Evolutionary conservation across 2,113 vertebrate species (phyloP).

Genomic region (Corythoichthys intestinalis): DNA sequence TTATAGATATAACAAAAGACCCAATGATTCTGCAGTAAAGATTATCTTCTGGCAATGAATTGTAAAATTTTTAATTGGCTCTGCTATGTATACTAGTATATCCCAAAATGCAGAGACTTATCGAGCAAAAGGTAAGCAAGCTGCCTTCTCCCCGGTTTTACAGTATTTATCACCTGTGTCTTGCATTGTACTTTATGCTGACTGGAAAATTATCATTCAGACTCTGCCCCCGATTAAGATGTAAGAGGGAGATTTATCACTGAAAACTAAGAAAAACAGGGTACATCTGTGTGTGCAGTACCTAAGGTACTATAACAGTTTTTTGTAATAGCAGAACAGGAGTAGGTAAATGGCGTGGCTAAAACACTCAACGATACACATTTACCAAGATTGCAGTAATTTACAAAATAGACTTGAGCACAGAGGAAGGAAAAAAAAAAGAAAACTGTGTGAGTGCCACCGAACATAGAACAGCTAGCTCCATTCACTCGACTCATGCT

Average conservation of each 20-base stretch:
- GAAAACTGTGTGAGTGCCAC: not conserved
- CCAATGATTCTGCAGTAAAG: conserved; percentile 17
- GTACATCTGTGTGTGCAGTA: conserved; percentile 16
- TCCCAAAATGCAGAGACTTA: conserved; percentile 61
- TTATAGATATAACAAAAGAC: conserved; percentile 5
- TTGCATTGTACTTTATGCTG: conserved; percentile 49
- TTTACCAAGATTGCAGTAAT: not conserved
- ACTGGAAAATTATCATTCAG: conserved; percentile 51
- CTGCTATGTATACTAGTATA: conserved; percentile 39
- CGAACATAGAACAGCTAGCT: not conserved
- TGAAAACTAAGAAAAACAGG: conserved; percentile 11
- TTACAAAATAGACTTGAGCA: not conserved
- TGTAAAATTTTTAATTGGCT: conserved; percentile 57
- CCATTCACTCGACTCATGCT: conserved; percentile 28
- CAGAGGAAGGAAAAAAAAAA: not conserved
- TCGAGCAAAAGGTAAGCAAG: conserved; percentile 50
- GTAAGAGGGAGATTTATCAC: conserved; percentile 51
- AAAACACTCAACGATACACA: not conserved
- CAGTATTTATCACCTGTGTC: conserved; percentile 47
- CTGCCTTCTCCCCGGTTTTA: conserved; percentile 39
- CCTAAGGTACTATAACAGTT: conserved; percentile 14
- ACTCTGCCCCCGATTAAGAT: conserved; percentile 44
- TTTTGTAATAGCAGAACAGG: conserved; percentile 23
- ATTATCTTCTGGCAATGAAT: conserved; percentile 48
- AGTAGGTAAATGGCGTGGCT: conserved; percentile 14